Conservation (phyloP, 2,888 invertebrate genomes). For the Mythimna ferrago region DNA sequence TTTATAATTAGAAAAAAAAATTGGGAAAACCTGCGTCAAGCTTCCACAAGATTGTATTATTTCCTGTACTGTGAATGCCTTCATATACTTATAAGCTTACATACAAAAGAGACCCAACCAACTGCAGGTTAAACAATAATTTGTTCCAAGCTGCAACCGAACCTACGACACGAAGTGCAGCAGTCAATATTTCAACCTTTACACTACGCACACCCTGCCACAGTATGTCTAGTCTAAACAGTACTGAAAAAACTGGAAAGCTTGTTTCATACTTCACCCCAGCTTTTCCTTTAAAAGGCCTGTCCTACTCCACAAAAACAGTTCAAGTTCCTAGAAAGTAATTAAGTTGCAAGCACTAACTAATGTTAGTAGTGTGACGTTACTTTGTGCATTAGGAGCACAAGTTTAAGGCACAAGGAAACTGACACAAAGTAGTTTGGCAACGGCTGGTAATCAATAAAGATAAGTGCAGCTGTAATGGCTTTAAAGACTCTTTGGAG, state of each 20-base stretch:
- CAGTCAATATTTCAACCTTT: no score
- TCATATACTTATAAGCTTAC: no score
- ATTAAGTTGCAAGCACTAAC: constrained; percentile 43
- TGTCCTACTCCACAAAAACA: not conserved
- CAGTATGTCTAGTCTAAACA: no score
- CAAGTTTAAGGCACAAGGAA: constrained; percentile 50
- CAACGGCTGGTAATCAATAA: constrained; percentile 61
- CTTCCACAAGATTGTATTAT: no score
- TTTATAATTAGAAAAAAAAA: no score
- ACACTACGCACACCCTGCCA: no score
- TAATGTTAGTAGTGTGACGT: constrained; percentile 43
- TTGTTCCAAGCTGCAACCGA: no score
- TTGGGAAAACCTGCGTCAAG: no score
- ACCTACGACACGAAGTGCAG: no score
- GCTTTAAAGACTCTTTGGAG: constrained; percentile 38
- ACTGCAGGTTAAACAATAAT: no score
- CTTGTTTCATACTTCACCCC: not conserved
- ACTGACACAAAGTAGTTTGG: constrained; percentile 59
- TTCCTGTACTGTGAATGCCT: no score
- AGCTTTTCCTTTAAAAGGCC: not conserved
- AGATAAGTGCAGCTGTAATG: constrained; percentile 62
- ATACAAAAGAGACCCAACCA: no score
- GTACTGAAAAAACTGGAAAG: not conserved
- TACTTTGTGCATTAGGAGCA: constrained; percentile 49
- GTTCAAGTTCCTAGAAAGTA: constrained; percentile 23